Evolutionary conservation across 2,888 invertebrate species (phyloP), one percentile per base, ranked within the genome.

Genomic region (Myathropa florea): DNA sequence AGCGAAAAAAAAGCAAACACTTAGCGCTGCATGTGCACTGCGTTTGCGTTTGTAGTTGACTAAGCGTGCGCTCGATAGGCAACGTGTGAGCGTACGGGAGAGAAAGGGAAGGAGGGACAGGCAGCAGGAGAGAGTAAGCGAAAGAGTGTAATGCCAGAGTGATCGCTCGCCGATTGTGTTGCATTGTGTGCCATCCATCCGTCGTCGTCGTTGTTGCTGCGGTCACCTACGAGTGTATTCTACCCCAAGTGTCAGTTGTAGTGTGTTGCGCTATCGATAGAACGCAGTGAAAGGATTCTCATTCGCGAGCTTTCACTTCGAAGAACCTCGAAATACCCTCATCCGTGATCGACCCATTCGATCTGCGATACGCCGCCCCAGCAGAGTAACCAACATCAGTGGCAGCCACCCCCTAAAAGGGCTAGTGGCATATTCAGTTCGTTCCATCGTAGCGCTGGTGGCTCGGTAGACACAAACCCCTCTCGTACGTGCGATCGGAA

Each of bases 221-320:
- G 68, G 68, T 81, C 63, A 75, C 75, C 55, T 60, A 73, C 21
- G 18, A 46, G 46, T 46, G 46, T 46, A 46, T 46, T 46, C 18
- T 68, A 73, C 33, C 57, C 61, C 46, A 18, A 73, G 61, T 59
- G 80, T 82, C 78, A 86, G 85, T 83, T 86, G 59, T 78, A 75
- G 46, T 46, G 77, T 78, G 64, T 61, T 82, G 85, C 85, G 78
- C 82, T 78, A 78, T 86, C 78, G 83, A 64, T 71, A 71, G 83
- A 86, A 89, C 89, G 88, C 88, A 89, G 86, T 78, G 83, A 87
- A 88, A 88, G 88, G 88, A 88, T 79, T 86, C 76, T 84, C 46
- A 46, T 2, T 18, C 46, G 46, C 81, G 78, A 89, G 88, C 88
- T 88, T 89, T 89, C 86, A 88, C 88, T 88, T 86, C 36, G 63